A percentile compares a stretch with the other conserved stretches of the same genome.
Evolutionary conservation across 2,113 vertebrate genomes (phyloP).

Genomic region (Spilogale gracilis): DNA sequence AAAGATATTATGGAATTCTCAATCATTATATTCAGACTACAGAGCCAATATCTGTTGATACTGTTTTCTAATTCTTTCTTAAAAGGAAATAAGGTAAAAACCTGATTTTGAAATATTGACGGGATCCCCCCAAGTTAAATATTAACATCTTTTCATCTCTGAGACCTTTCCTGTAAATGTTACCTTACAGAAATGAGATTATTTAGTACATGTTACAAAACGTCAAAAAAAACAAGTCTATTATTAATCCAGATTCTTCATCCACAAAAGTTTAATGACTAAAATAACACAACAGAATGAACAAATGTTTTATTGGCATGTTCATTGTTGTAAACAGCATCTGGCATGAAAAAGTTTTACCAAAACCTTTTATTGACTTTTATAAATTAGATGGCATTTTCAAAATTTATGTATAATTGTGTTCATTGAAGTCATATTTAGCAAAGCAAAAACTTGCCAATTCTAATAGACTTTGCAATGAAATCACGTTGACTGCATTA

Average conservation of each 20-base stretch:
- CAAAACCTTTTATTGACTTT: constrained; percentile 89
- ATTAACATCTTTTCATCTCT: constrained; percentile 64
- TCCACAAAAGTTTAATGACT: constrained; percentile 86
- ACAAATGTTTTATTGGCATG: constrained; percentile 96
- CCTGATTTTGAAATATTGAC: constrained; percentile 59
- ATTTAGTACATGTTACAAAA: constrained; percentile 63
- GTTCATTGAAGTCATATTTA: constrained; percentile 86
- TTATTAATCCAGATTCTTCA: constrained; percentile 69
- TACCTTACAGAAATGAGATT: constrained; percentile 60
- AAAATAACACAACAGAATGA: constrained; percentile 89
- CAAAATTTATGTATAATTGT: constrained; percentile 86
- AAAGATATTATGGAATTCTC: constrained; percentile 62
- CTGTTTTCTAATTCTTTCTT: constrained; percentile 69
- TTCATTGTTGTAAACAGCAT: constrained; percentile 97
- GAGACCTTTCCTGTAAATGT: constrained; percentile 69
- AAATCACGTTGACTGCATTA: constrained; percentile 84
- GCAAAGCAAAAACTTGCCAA: constrained; percentile 86
- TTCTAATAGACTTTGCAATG: constrained; percentile 83
- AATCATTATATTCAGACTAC: constrained; percentile 51
- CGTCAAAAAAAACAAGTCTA: constrained; percentile 64
- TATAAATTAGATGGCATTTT: constrained; percentile 90
- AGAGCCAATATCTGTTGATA: constrained; percentile 61
- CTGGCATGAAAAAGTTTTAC: constrained; percentile 93
- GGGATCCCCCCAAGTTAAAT: constrained; percentile 58
- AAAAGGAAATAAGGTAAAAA: constrained; percentile 63